Evolutionary conservation across 2,797 vertebrate species (phyloP), one percentile per base, ranked within the genome.

Genomic region (Pelochelys cantorii): DNA sequence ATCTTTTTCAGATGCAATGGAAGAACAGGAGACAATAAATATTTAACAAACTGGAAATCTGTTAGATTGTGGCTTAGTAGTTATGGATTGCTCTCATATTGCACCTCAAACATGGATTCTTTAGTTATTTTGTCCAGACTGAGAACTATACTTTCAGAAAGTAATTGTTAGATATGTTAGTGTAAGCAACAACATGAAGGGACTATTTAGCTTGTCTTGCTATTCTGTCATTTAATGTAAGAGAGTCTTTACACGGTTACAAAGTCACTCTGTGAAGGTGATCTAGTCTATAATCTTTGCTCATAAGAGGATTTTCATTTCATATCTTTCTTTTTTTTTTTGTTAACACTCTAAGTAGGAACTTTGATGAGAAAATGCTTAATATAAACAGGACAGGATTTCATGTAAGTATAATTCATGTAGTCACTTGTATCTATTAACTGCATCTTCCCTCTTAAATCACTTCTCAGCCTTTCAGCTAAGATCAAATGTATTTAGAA

Each of bases 241-340:
- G 54, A 91, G 7, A 83, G 83, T 79, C 27, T 54, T 92, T 94
- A 90, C 77, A 84, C 83, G 37, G 29, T 42, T 14, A 81, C 12
- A 25, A 84, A 79, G 12, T 54, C 80, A 75, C 18, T n/a, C 89
- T 54, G 34, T 5, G 23, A 85, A 79, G 57, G 52, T 78, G n/a
- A 68, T 60, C 34, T 15, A 34, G 60, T 23, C 65, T 20, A 27
- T 12, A 20, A 71, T 83, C 93, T 79, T 91, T 60, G 20, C 85
- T 79, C 34, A 10, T 88, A 1, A 0, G 13, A 55, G 83, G 11
- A 84, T n/a, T 85, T 93, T 54, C 29, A 62, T 34, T 85, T 57
- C 31, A 81, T 10, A 53, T 56, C 52, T 55, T 60, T 56, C 20
- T 11, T 0, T 31, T 60, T 2, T 57, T 23, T 34, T 29, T 79